Base-by-base conservation (phyloP, 2,888 invertebrate genomes). In the Adela reaumurella region DNA sequence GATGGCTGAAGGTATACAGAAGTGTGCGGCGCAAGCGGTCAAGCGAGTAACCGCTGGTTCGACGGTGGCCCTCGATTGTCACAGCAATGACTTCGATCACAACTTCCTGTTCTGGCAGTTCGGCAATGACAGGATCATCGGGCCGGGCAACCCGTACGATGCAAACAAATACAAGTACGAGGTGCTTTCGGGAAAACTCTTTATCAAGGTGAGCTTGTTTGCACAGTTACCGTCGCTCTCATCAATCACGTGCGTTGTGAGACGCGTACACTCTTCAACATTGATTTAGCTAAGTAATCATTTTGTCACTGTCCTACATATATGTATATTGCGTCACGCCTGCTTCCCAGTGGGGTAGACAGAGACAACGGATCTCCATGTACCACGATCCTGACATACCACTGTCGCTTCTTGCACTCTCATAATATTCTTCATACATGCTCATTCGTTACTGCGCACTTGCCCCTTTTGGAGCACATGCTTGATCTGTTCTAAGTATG, bases 101-200 rank as follows among this genome's bases (percentile, higher is more conserved):
- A 82, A 83, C 58, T 88, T 88, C 58, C 80, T 84, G 74, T 86
- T 84, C 62, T 88, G 88, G 88, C 74, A 86, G 57, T 67, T 85
- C 57, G 70, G 72, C 53, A 74, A 81, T 45, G 76, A 79, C 52
- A 65, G 77, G 57, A 70, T 86, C 29, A 82, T 88, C 54, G 85
- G 87, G 2, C 87, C 87, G 18, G 83, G 82, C 35, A 85, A 84
- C 69, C 58, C 68, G 42, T 77, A 81, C 60, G 82, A 86, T 64
- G 74, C 71, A 54, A 68, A 72, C 45, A 88, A 87, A 65, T 88
- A 84, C 61, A 84, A 84, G 60, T 88, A 86, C 67, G 85, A 86
- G 68, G 85, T 87, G 11, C 68, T 87, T 45, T 84, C 87, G 46
- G 88, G 88, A 56, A 85, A 81, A 58, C 77, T 88, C 35, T 79